A percentile compares a stretch with the other conserved stretches of the same genome.
phyloP scores from a whole-genome alignment of 2,113 vertebrate genomes.

The Scopus umbretta region DNA sequence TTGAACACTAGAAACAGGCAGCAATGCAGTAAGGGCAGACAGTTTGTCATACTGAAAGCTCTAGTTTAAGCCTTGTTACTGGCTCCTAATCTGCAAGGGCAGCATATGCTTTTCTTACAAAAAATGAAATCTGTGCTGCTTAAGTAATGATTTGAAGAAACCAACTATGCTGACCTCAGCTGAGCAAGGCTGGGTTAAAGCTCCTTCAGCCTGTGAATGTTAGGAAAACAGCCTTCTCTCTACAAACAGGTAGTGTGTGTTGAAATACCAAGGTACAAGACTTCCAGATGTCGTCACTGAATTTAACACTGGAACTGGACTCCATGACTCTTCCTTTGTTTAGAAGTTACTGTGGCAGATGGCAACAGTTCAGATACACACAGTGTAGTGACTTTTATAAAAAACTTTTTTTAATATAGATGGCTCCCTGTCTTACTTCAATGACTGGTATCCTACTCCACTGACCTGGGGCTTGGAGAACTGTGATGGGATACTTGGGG shows the following conservation, averaged over 20 bases:
- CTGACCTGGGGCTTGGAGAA: not conserved
- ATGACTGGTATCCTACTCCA: not conserved
- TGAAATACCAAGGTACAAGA: constrained; percentile 22
- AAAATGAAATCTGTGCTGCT: not conserved
- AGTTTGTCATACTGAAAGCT: not conserved
- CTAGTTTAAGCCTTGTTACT: not conserved
- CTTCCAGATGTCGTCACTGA: not conserved
- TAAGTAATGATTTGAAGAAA: not conserved
- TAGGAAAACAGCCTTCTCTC: not conserved
- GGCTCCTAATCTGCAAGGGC: not conserved
- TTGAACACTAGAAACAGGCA: constrained; percentile 5
- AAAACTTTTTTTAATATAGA: not conserved
- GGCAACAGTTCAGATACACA: constrained; percentile 26
- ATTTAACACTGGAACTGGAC: constrained; percentile 48
- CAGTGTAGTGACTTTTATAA: constrained; percentile 19
- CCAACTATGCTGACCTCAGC: not conserved
- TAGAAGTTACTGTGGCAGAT: not conserved
- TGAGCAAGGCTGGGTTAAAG: not conserved
- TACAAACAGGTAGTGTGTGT: not conserved
- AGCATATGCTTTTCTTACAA: not conserved
- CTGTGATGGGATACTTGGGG: not conserved
- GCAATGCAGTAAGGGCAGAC: not conserved
- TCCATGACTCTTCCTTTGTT: not conserved
- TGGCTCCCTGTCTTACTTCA: not conserved
- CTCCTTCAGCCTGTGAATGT: not conserved